Evolutionary conservation across 2,888 invertebrate species (phyloP).

Genomic region (Latrodectus elegans): DNA sequence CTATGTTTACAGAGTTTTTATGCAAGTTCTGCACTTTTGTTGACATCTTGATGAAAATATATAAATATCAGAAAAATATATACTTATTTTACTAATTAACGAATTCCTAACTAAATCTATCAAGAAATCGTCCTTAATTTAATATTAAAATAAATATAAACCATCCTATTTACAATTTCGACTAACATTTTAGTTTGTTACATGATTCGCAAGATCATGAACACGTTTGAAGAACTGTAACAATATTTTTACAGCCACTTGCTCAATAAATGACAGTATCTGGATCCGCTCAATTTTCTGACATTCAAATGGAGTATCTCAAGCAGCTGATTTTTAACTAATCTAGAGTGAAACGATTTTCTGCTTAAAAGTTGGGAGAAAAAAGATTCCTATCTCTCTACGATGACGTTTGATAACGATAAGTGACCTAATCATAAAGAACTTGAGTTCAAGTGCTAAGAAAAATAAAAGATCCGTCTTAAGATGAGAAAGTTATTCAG

Average conservation of each 20-base stretch:
- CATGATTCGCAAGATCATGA: no score
- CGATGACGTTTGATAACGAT: constrained; percentile 36
- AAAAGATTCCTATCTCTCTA: constrained; percentile 20
- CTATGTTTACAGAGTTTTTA: constrained; percentile 42
- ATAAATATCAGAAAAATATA: no score
- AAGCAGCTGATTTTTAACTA: neutral
- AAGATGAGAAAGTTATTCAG: no score
- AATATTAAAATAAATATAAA: neutral
- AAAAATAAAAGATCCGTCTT: neutral
- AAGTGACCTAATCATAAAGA: constrained; percentile 53
- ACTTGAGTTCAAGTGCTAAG: constrained; percentile 44
- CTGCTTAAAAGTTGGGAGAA: neutral
- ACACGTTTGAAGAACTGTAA: no score
- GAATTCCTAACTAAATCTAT: neutral
- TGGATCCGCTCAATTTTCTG: neutral
- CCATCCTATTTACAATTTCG: neutral
- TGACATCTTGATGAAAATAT: constrained; percentile 23
- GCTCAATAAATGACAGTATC: neutral
- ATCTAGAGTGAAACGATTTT: constrained; percentile 7
- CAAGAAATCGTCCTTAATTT: neutral
- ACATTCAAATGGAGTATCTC: neutral
- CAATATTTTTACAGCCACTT: no score
- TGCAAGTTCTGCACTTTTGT: constrained; percentile 41
- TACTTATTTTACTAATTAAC: neutral
- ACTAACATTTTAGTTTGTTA: neutral